Evolutionary conservation across 1,140 invertebrate genomes (phyloP).

Genomic region (Eurosta solidaginis): DNA sequence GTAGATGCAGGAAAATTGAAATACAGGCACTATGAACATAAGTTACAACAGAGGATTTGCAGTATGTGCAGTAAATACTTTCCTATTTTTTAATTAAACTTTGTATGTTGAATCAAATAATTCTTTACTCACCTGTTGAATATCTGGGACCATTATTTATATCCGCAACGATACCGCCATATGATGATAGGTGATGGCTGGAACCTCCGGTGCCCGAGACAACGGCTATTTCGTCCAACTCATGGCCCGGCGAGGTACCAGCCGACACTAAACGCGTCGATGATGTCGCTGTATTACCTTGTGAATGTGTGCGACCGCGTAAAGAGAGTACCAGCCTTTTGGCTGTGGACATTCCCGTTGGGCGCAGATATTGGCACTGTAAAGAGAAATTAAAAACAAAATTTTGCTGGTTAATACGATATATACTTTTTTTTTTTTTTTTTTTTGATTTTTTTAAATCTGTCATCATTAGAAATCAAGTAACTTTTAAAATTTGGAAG

Average conservation of each 20-base stretch:
- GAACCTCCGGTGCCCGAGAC: constrained; percentile 67
- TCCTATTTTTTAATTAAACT: no score
- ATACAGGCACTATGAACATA: no score
- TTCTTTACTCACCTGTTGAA: constrained; percentile 69
- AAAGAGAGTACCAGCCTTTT: constrained; percentile 72
- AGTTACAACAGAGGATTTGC: no score
- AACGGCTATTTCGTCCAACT: constrained; percentile 78
- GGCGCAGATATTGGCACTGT: neutral
- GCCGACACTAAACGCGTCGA: constrained; percentile 62
- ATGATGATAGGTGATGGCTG: constrained; percentile 64
- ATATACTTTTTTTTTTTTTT: no score
- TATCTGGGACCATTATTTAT: constrained; percentile 68
- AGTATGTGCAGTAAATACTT: no score
- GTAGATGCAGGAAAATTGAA: no score
- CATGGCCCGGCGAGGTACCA: constrained; percentile 67
- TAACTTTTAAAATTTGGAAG: no score
- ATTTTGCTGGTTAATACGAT: no score
- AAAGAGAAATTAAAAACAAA: neutral
- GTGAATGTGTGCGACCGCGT: constrained; percentile 64
- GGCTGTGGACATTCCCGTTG: constrained; percentile 65
- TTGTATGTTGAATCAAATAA: no score
- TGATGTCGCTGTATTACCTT: constrained; percentile 59
- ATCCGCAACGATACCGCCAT: constrained; percentile 62
- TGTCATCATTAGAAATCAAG: no score
- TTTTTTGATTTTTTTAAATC: no score